Evolutionary conservation across 2,888 invertebrate species (phyloP), one percentile per base, ranked within the genome.

Genomic region (Lasius fuliginosus): DNA sequence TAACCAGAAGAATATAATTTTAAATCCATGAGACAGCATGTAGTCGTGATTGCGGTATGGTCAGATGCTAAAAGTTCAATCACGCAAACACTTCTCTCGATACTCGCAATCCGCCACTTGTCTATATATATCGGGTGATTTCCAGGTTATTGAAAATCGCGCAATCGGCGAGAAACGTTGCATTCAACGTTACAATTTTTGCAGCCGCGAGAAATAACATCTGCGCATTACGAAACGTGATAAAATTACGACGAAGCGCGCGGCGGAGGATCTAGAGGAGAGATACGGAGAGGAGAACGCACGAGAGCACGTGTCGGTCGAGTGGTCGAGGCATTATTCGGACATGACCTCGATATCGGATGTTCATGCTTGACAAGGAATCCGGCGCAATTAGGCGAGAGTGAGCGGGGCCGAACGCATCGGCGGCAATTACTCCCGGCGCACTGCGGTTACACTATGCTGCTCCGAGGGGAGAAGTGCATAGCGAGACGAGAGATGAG

Each of bases 331-430:
- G 83, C 86, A 68, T 88, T 84, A 83, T 82, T 85, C 83, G 84
- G 65, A 74, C 81, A 58, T 83, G 86, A 82, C 88, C 89, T 85
- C 90, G 89, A 90, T 92, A 92, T 92, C 90, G 90, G 89, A 87
- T 82, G 89, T 90, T 90, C 89, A 88, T 89, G 89, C 90, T 92
- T 89, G 92, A 91, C 92, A 90, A 92, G 92, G 92, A 92, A 92
- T 93, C 90, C 90, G 83, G 86, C 81, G 91, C 92, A 93, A 93
- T 93, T 93, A 93, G 92, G 89, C 79, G 90, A 87, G 86, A 87
- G 89, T 82, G 86, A 90, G 87, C 83, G 86, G 75, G 87, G 88
- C 86, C 88, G 82, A 87, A 87, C 84, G 88, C 88, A 88, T 89
- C 90, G 87, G 82, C 84, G 86, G 90, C 92, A 92, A 93, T 93